These are phyloP conservation scores for Indri indri DNA, from an alignment of 2,113 vertebrate species.

Conservation along the genomic window DNA sequence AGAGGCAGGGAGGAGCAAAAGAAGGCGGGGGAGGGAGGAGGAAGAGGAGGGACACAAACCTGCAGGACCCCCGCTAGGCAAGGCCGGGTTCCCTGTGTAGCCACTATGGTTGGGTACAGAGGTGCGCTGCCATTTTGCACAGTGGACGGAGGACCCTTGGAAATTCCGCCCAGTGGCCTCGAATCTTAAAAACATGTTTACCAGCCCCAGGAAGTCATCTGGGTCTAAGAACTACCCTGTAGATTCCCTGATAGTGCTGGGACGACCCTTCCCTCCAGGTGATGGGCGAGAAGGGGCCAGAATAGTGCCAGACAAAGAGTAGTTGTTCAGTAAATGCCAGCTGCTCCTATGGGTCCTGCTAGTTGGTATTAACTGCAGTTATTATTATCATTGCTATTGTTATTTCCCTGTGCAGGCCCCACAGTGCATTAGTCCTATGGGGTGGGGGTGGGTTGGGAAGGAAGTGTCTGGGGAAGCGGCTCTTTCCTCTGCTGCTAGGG, in stretches of 20 bases:
- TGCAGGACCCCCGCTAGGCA: neutral
- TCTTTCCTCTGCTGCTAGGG: neutral
- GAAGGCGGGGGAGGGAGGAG: too few species aligned
- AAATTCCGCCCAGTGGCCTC: neutral
- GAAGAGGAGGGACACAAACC: neutral
- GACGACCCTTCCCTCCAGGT: neutral
- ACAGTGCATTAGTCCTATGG: neutral
- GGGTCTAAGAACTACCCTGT: neutral
- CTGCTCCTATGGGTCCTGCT: neutral
- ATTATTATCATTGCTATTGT: neutral
- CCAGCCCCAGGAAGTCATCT: neutral
- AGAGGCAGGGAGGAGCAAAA: neutral
- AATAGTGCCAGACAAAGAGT: rapidly evolving
- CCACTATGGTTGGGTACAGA: too few species aligned
- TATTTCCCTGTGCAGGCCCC: neutral
- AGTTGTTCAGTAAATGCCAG: neutral
- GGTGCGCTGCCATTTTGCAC: neutral
- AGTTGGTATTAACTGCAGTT: too few species aligned
- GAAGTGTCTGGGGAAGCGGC: neutral
- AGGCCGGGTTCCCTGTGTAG: neutral
- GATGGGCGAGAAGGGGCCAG: neutral
- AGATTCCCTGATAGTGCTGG: neutral
- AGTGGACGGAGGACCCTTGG: neutral
- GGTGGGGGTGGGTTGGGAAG: neutral
- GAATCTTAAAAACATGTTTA: neutral